Evolutionary conservation across 2,113 vertebrate species (phyloP), one percentile per base, ranked within the genome.

Genomic region (Capreolus pygargus): DNA sequence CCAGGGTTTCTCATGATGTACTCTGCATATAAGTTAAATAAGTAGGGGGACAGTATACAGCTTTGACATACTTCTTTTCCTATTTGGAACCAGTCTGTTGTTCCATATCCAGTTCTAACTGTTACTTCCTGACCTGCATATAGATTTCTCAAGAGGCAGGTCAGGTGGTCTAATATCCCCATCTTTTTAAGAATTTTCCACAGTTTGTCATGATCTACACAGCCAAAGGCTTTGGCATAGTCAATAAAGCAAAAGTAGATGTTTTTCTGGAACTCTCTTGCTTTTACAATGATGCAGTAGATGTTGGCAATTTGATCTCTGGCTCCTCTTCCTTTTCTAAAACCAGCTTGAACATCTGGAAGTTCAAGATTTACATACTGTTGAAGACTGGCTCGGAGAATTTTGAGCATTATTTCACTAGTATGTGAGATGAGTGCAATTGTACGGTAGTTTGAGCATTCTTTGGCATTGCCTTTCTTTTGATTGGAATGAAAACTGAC

Each of bases 1-100:
- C n/a, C 17, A 70, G 8, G 9, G 0, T 70, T 70, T 36, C n/a
- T 36, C n/a, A 36, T 11, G 4, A 21, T 36, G n/a, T 36, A 70
- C 17, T 36, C 1, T 36, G n/a, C 5, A 11, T 36, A 70, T 36
- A 70, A 21, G 9, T 36, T 70, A 70, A 70, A 70, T 36, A 36
- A 70, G 64, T 8, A 70, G 64, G 64, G 64, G 5, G 64, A 70
- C 64, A 70, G 5, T 36, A 70, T 70, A 21, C 0, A 36, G 64
- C 4, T 11, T 70, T 70, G 64, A 70, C 1, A 0, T 70, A 21
- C 9, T 70, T 17, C 17, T 36, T 21, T 70, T 70, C 17, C 64
- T 36, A 36, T 36, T 70, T 36, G n/a, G 17, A 70, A 70, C 17
- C 64, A 70, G n/a, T 36, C 9, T 70, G 17, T 36, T 70, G 64